phyloP scores from a whole-genome alignment of 2,797 vertebrate species.

The Todus mexicanus region DNA sequence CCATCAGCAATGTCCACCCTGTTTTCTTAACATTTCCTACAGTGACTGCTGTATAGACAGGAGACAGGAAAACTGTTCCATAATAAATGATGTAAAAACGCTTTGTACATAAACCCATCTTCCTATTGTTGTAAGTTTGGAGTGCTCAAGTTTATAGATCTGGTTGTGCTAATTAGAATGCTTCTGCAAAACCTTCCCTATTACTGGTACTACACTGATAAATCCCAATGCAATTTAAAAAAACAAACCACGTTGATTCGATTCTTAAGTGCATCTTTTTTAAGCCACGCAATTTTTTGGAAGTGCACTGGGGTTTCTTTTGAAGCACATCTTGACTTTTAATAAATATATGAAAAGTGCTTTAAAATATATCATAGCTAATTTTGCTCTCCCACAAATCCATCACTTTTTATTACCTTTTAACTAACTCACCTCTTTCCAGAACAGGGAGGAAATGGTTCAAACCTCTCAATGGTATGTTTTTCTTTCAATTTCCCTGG shows the following conservation, averaged over 20 bases:
- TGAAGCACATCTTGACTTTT: slow-evolving; percentile 63
- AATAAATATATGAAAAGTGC: slow-evolving; percentile 39
- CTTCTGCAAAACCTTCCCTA: not conserved
- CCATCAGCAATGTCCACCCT: not conserved
- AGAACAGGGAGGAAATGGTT: not conserved
- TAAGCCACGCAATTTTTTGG: not conserved
- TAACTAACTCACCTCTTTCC: not conserved
- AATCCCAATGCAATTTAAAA: not conserved
- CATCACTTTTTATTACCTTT: not conserved
- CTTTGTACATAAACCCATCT: not conserved
- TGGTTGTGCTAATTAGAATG: slow-evolving; percentile 30
- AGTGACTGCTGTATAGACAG: not conserved
- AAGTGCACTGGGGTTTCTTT: slow-evolving; percentile 24
- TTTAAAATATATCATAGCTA: slow-evolving; percentile 22
- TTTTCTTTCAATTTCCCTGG: not conserved
- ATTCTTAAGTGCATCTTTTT: slow-evolving; percentile 41
- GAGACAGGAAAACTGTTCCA: not conserved
- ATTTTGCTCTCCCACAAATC: slow-evolving; percentile 10
- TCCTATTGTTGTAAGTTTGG: not conserved
- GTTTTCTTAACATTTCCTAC: not conserved
- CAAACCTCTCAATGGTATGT: not conserved
- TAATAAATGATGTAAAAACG: not conserved
- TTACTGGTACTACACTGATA: slow-evolving; percentile 1
- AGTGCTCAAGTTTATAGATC: not conserved
- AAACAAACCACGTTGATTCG: not conserved